Conservation (phyloP, 2,113 vertebrate species). For the Echinops telfairi region DNA sequence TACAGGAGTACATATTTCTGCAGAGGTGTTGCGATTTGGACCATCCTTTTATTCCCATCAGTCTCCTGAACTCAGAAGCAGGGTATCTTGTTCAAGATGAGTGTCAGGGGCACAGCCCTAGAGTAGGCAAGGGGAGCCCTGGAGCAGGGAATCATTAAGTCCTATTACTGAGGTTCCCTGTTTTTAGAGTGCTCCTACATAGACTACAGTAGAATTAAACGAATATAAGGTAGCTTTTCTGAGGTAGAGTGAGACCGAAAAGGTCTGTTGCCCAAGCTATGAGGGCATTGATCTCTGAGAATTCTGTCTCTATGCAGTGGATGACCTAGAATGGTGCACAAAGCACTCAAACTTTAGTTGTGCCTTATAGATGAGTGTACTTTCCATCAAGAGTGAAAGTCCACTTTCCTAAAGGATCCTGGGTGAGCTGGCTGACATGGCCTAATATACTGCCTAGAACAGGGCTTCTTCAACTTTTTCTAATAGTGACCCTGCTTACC, state of each 20-base stretch:
- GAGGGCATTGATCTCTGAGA: neutral
- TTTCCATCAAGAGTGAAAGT: too few species aligned
- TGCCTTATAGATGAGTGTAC: too few species aligned
- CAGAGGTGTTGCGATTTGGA: neutral
- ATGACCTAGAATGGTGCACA: too few species aligned
- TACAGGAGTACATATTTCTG: neutral
- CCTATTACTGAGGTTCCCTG: neutral
- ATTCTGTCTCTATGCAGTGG: too few species aligned
- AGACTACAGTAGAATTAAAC: neutral
- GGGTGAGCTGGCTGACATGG: too few species aligned
- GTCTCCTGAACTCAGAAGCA: neutral
- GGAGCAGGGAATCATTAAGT: neutral
- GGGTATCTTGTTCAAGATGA: neutral
- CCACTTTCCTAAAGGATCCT: too few species aligned
- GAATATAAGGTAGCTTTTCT: neutral
- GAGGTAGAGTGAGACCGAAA: neutral
- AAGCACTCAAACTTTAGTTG: too few species aligned
- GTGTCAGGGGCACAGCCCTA: neutral
- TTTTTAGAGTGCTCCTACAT: neutral
- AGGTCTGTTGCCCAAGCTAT: neutral
- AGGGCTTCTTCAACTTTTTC: too few species aligned
- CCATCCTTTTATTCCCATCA: neutral
- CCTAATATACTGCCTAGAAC: too few species aligned
- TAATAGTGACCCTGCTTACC: too few species aligned
- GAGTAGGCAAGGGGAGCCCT: neutral